These are phyloP conservation scores for Agonopterix subpropinquella DNA, from an alignment of 2,888 invertebrate genomes.

Conservation along the genomic window DNA sequence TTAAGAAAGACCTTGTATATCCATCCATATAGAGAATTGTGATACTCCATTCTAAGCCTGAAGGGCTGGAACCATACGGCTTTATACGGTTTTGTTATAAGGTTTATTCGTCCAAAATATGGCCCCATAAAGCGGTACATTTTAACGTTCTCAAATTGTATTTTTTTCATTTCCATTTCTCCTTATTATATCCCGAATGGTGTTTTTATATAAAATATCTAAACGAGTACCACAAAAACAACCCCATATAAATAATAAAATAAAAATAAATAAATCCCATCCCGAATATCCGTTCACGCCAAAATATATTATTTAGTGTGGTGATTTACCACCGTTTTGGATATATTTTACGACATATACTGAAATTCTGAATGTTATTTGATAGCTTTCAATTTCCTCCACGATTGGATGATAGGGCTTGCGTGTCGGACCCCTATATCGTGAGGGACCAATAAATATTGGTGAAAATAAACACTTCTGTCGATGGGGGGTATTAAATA, in stretches of 20 bases:
- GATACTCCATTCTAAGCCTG: too few species aligned
- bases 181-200: too few species aligned
- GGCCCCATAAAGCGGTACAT: too few species aligned
- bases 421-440: conserved; percentile 16
- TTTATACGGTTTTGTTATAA: too few species aligned
- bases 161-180: too few species aligned
- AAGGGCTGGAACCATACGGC: too few species aligned
- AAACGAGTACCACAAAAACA: too few species aligned
- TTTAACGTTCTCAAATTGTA: too few species aligned
- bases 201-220: too few species aligned
- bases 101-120: too few species aligned
- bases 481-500: not conserved
- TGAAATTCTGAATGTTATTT: conserved; percentile 48
- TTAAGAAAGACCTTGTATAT: too few species aligned
- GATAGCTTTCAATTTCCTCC: conserved; percentile 61
- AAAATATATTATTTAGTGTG: conserved; percentile 45
- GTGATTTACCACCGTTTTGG: conserved; percentile 32
- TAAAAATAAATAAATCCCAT: conserved; percentile 39
- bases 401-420: conserved; percentile 13
- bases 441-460: conserved; percentile 16
- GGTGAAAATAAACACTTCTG: conserved; percentile 14
- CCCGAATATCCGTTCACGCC: conserved; percentile 31
- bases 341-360: conserved; percentile 30
- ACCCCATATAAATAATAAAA: conserved; percentile 16
- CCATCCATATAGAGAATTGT: too few species aligned